Percentiles rank a stretch among this genome's conserved stretches.
phyloP scores from a whole-genome alignment of 1,140 invertebrate genomes.

The Dreissena rostriformis region DNA sequence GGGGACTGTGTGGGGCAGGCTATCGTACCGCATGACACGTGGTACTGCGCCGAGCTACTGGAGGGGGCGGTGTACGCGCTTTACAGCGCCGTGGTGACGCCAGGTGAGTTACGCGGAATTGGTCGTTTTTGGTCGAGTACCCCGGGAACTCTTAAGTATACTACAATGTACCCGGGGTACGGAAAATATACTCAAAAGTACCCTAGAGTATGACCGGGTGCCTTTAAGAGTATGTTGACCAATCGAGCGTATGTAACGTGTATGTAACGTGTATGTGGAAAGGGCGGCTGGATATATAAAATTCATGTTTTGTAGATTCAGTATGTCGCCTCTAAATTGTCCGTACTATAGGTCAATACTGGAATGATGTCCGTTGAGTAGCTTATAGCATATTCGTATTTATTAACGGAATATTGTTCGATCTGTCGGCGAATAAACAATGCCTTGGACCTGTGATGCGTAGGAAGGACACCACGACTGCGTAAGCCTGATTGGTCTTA shows the following conservation, averaged over 20 bases:
- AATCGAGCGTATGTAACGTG: neutral
- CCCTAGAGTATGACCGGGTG: neutral
- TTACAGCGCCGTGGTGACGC: conserved; percentile 58
- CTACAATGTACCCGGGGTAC: neutral
- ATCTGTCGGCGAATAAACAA: too few relatives aligned
- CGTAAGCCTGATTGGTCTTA: too few relatives aligned
- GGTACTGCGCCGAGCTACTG: conserved; percentile 54
- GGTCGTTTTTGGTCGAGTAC: neutral
- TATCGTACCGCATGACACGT: conserved; percentile 56
- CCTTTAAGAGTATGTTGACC: neutral
- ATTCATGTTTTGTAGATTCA: too few relatives aligned
- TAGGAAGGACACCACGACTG: too few relatives aligned
- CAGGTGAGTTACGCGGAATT: conserved; percentile 16
- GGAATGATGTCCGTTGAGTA: too few relatives aligned
- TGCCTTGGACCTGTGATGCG: too few relatives aligned
- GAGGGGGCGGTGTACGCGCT: conserved; percentile 20
- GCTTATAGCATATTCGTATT: too few relatives aligned
- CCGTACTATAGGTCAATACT: too few relatives aligned
- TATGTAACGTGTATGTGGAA: too few relatives aligned
- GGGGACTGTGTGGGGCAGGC: conserved; percentile 34
- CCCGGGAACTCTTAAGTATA: neutral
- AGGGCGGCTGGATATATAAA: too few relatives aligned
- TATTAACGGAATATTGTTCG: too few relatives aligned
- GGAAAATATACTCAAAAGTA: neutral
- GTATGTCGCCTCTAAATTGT: too few relatives aligned